Base-by-base conservation (phyloP, 2,888 invertebrate genomes). In the Diloba caeruleocephala region DNA sequence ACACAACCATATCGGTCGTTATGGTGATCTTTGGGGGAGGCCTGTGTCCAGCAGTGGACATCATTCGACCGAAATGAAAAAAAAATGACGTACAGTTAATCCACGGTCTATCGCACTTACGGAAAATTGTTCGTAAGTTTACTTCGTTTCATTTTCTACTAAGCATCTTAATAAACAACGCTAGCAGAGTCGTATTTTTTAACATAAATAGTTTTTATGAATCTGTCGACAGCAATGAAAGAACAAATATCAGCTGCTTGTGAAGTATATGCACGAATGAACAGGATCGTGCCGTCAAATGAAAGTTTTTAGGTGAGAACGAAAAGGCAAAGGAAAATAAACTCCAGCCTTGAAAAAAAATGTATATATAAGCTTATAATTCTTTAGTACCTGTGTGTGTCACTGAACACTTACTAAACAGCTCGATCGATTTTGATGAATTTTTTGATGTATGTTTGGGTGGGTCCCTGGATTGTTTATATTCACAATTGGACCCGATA, bases 181-280 rank as follows among this genome's bases (percentile, higher is more conserved):
- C 33, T 70, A 60, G 64, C 61, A 63, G 55, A 61, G 57, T 62
- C 48, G 64, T 74, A 68, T 75, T 71, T 72, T 65, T 65, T 65
- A 48, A 59, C 64, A 56, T 66, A 73, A 70, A 69, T 69, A 68
- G 58, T 58, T 68, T 42, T 45, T 37, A 37, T 57, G 41, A 63
- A 54, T 53, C 48, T 48, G 44, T 54, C 44, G 53, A 50, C 59
- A 44, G 37, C 45, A 39, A 51, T 42, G 44, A 59, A 57, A 57
- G 66, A 46, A 46, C 62, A 62, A 67, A 71, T 67, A 65, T 69
- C 31, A 41, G 49, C 43, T 51, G 37, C 32, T 56, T 14, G 54
- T 51, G 49, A 46, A 58, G 58, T 64, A 60, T 58, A 73, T 75
- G 71, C 63, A 71, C 68, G 67, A 56, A 44, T 60, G 54, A 53